Percentiles rank a stretch among this genome's conserved stretches.
Conservation (phyloP, 2,113 vertebrate genomes). For the Perca flavescens region DNA sequence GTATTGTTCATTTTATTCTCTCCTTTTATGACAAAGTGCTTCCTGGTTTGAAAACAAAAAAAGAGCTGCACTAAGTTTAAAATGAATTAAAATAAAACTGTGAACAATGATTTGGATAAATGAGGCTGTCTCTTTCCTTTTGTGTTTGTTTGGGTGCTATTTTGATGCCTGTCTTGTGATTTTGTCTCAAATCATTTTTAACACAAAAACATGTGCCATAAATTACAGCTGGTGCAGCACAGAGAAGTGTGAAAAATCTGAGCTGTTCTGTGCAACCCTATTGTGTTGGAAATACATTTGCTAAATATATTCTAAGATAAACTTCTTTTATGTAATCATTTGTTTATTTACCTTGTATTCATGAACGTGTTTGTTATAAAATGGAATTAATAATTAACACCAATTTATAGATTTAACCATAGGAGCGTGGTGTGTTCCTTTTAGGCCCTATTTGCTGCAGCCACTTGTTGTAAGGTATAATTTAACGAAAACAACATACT, state of each 20-base stretch:
- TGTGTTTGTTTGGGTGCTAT: constrained; percentile 15
- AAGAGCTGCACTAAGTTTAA: constrained; percentile 68
- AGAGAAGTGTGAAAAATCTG: constrained; percentile 21
- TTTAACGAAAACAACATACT: not conserved
- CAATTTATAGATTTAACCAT: not conserved
- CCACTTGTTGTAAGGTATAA: not conserved
- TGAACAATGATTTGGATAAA: constrained; percentile 82
- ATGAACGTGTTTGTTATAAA: not conserved
- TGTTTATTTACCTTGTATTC: not conserved
- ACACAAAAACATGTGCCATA: constrained; percentile 27
- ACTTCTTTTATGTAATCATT: not conserved
- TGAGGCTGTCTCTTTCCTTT: constrained; percentile 52
- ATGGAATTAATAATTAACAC: not conserved
- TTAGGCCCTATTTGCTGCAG: not conserved
- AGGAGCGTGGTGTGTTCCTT: not conserved
- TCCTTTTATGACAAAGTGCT: constrained; percentile 84
- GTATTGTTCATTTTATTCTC: constrained; percentile 81
- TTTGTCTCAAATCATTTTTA: constrained; percentile 2
- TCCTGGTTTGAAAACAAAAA: constrained; percentile 77
- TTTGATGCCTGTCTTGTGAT: constrained; percentile 11
- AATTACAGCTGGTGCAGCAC: constrained; percentile 18
- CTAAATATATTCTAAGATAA: not conserved
- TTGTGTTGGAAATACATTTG: not conserved
- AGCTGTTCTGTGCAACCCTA: constrained; percentile 16
- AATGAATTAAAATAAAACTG: constrained; percentile 86